Evolutionary conservation across 2,888 invertebrate genomes (phyloP), one percentile per base, ranked within the genome.

Genomic region (Cheilosia urbana): DNA sequence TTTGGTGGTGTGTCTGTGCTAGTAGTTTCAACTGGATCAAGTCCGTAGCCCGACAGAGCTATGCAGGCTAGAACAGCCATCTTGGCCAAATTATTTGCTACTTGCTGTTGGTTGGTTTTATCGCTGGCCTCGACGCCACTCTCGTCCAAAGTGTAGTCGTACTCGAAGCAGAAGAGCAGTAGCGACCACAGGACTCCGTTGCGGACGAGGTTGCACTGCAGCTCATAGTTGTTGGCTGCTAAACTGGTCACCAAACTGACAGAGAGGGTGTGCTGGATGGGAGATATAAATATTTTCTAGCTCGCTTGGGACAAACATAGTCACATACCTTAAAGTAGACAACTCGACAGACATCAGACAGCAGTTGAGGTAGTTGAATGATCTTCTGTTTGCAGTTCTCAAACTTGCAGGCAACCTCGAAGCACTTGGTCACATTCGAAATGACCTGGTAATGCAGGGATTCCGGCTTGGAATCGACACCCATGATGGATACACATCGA

Each of bases 121-220:
- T 96, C 96, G 88, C 94, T 95, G 27, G 96, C 95, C 88, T 97
- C 96, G 0, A 99, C 97, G 0, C 99, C 99, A 65, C 98, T 97
- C 93, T 99, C 99, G 77, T 98, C 97, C 88, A 99, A 93, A 4
- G 99, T 99, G 93, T 96, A 99, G 93, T 99, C 99, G 92, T 98
- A 99, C 83, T 96, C 96, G 92, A 99, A 97, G 91, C 97, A 95
- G 89, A 97, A 96, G 0, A 97, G 94, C 47, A 99, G 92, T 66
- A 99, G 93, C 89, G 98, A 98, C 96, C 98, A 99, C 4, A 99
- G 91, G 0, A 96, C 97, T 9, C 99, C 99, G 1, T 96, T 95
- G 87, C 96, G 95, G 13, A 97, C 94, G 37, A 98, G 92, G 90
- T 96, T 96, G 91, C 96, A 94, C 92, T 99, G 98, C 30, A 99